Conservation (phyloP, 2,113 vertebrate species). For the Emydocephalus ijimae region DNA sequence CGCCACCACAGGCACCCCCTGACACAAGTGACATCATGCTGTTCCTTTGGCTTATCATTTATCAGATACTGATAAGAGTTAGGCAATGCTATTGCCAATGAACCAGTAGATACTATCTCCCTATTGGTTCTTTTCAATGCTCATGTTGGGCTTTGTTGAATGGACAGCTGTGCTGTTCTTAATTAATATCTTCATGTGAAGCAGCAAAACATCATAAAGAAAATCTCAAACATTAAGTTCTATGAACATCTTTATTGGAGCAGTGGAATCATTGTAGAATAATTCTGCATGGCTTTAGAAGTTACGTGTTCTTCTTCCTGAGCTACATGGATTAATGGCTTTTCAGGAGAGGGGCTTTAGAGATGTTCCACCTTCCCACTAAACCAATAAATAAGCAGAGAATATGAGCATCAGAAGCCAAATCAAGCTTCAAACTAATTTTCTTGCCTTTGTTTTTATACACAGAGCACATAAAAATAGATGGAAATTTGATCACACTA, state of each 20-base stretch:
- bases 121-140: slow-evolving; percentile 40
- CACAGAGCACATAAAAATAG: neutral
- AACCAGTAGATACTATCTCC: slow-evolving; percentile 25
- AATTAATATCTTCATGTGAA: slow-evolving; percentile 71
- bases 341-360: neutral
- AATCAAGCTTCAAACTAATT: neutral
- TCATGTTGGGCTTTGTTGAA: slow-evolving; percentile 32
- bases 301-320: slow-evolving; percentile 59
- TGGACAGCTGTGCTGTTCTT: slow-evolving; percentile 53
- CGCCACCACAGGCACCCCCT: too few species aligned
- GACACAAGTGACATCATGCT: too few species aligned
- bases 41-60: slow-evolving; percentile 34
- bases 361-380: neutral
- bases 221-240: slow-evolving; percentile 73
- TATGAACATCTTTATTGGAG: slow-evolving; percentile 58
- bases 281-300: slow-evolving; percentile 67
- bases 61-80: slow-evolving; percentile 26
- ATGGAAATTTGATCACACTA: neutral
- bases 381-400: neutral
- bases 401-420: neutral
- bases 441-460: neutral
- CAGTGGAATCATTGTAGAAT: slow-evolving; percentile 52
- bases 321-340: neutral
- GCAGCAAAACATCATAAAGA: slow-evolving; percentile 64
- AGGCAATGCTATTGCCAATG: slow-evolving; percentile 25